These are phyloP conservation scores for Mionectes macconnelli DNA, from an alignment of 2,113 vertebrate genomes.

Conservation along the genomic window DNA sequence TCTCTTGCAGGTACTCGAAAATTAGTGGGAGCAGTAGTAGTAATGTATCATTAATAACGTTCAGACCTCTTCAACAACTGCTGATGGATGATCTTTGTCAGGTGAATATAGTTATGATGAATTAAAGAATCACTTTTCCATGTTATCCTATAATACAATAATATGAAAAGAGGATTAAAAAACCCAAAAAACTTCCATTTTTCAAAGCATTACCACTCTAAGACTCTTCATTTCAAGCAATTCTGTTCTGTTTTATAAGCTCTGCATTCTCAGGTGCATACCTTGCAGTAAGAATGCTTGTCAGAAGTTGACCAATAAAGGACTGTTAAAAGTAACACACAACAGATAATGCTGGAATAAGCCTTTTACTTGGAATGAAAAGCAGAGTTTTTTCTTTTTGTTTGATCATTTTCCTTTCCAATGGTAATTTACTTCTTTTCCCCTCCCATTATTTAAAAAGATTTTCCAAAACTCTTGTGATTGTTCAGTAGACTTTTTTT, in stretches of 20 bases:
- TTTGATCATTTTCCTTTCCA: background rate
- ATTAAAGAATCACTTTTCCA: background rate
- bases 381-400: background rate
- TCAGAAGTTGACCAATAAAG: background rate
- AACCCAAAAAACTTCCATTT: background rate
- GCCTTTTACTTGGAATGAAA: background rate
- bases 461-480: background rate
- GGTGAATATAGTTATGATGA: fast-evolving
- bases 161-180: background rate
- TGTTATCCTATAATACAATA: background rate
- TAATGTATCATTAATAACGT: background rate
- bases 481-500: background rate
- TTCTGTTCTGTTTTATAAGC: background rate
- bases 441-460: background rate
- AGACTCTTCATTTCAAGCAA: background rate
- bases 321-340: background rate
- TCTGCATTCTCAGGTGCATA: background rate
- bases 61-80: background rate
- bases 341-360: background rate
- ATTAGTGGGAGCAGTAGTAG: background rate
- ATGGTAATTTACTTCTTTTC: background rate
- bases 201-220: background rate
- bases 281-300: background rate
- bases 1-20: background rate
- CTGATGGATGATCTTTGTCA: background rate